These are phyloP conservation scores for Pocillopora grandis DNA, from an alignment of 92 coral and sea anemone genomes.

Conservation along the genomic window DNA sequence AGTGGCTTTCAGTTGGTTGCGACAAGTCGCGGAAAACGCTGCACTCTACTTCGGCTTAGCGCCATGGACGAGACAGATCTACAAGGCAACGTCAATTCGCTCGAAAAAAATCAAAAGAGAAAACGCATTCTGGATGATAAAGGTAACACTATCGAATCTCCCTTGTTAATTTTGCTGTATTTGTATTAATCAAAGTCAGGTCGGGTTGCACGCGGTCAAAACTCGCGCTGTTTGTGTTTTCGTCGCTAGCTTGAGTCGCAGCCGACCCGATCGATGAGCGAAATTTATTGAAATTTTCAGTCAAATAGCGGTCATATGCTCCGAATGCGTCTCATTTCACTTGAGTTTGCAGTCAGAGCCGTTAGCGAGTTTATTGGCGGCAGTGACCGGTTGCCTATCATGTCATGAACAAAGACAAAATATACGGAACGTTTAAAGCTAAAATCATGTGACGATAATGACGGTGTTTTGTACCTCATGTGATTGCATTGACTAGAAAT, in stretches of 20 bases:
- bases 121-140: constrained; percentile 53
- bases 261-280: background rate
- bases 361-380: background rate
- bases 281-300: background rate
- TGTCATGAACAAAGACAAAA: constrained; percentile 22
- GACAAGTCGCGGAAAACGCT: constrained; percentile 4
- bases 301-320: background rate
- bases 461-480: constrained; percentile 19
- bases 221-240: background rate
- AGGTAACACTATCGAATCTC: constrained; percentile 27
- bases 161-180: background rate
- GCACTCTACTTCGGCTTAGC: background rate
- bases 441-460: constrained; percentile 17
- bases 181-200: constrained; percentile 33
- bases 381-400: background rate
- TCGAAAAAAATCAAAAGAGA: constrained; percentile 40
- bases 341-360: background rate
- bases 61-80: constrained; percentile 21
- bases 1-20: constrained; percentile 41
- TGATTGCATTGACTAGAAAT: constrained; percentile 2
- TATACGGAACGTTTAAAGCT: constrained; percentile 11
- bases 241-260: background rate
- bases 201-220: constrained; percentile 22
- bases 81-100: constrained; percentile 17
- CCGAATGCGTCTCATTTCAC: background rate